These are phyloP conservation scores for Endotricha flammealis DNA, from an alignment of 2,888 invertebrate genomes.

Conservation along the genomic window DNA sequence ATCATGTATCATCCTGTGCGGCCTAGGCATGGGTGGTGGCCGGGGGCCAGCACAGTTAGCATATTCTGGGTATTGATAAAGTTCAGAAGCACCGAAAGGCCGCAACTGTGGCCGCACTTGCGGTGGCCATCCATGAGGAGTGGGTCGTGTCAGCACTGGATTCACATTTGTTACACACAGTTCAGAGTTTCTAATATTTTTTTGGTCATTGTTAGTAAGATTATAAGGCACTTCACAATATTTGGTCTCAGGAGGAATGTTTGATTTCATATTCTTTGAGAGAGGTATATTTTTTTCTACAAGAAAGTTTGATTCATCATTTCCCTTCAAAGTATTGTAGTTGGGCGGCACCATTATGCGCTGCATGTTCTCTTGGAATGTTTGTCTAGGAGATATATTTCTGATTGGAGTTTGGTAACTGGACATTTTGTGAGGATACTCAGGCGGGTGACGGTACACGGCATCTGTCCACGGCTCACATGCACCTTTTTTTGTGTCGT, in stretches of 20 bases:
- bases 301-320: constrained; percentile 46
- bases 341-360: constrained; percentile 67
- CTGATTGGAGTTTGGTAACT: constrained; percentile 54
- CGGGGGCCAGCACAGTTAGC: constrained; percentile 53
- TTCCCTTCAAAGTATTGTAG: constrained; percentile 49
- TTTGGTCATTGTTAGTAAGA: constrained; percentile 54
- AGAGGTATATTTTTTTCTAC: constrained; percentile 36
- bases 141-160: constrained; percentile 36
- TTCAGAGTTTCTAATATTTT: constrained; percentile 53
- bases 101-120: constrained; percentile 47
- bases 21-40: constrained; percentile 42
- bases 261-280: constrained; percentile 52
- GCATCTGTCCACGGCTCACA: constrained; percentile 56
- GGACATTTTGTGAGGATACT: constrained; percentile 53
- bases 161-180: constrained; percentile 53
- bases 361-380: constrained; percentile 75
- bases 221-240: constrained; percentile 75
- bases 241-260: constrained; percentile 53
- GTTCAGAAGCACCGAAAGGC: constrained; percentile 52
- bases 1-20: constrained; percentile 49
- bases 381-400: constrained; percentile 75
- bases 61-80: constrained; percentile 62
- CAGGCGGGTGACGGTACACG: constrained; percentile 52
- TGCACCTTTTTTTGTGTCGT: constrained; percentile 50
- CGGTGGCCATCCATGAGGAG: constrained; percentile 50